Percentiles rank a stretch among this genome's conserved stretches.
phyloP scores from a whole-genome alignment of 2,888 invertebrate species.

The Allygus modestus region DNA sequence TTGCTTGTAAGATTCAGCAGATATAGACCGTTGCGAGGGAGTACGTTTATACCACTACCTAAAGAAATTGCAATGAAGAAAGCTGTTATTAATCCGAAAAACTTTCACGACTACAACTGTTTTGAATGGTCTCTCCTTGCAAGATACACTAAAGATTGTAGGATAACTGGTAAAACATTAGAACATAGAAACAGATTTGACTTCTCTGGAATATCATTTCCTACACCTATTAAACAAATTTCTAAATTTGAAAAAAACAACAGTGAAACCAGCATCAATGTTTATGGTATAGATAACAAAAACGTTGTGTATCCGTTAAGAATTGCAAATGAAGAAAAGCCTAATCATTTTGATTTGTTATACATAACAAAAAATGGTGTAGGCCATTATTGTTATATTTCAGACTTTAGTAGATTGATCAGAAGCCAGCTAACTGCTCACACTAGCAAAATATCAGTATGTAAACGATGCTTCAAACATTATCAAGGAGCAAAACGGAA shows the following conservation, averaged over 20 bases:
- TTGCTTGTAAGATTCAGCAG: not conserved
- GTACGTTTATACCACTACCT: conserved; percentile 5
- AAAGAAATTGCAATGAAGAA: conserved; percentile 17
- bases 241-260: conserved; percentile 41
- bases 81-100: conserved; percentile 47
- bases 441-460: not conserved
- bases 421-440: not conserved
- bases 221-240: conserved; percentile 45
- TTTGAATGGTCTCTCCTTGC: conserved; percentile 39
- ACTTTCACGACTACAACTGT: conserved; percentile 41
- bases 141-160: conserved; percentile 16
- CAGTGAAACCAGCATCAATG: conserved; percentile 13
- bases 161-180: conserved; percentile 6
- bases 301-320: conserved; percentile 14
- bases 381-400: conserved; percentile 43
- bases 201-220: conserved; percentile 21
- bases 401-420: conserved; percentile 18
- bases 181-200: conserved; percentile 5
- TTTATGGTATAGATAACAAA: conserved; percentile 30
- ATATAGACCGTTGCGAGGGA: not conserved
- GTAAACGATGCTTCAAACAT: conserved; percentile 36
- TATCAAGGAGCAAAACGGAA: not conserved
- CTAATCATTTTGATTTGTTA: conserved; percentile 38
- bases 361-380: conserved; percentile 10
- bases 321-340: conserved; percentile 16